These are phyloP conservation scores for Laspeyria flexula DNA, from an alignment of 2,888 invertebrate genomes.

Conservation along the genomic window DNA sequence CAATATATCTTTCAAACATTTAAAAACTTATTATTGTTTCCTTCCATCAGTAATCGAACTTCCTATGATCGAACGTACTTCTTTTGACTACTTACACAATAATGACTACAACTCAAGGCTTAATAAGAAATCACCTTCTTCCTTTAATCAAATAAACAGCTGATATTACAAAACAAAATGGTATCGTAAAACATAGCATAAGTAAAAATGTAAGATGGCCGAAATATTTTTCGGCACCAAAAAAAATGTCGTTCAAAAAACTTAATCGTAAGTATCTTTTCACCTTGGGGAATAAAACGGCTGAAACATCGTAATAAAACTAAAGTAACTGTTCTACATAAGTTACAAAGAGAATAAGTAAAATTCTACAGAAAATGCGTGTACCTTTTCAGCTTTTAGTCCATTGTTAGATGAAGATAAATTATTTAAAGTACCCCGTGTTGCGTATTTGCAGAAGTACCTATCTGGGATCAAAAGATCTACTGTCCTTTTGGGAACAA, in stretches of 20 bases:
- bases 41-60: conserved; percentile 29
- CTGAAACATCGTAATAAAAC: conserved; percentile 19
- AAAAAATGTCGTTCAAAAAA: no score
- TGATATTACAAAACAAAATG: neutral
- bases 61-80: conserved; percentile 6
- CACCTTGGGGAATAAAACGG: conserved; percentile 7
- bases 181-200: no score
- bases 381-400: conserved; percentile 3
- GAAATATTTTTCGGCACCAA: neutral
- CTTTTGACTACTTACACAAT: conserved; percentile 19
- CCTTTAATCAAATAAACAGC: neutral
- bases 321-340: conserved; percentile 13
- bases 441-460: neutral
- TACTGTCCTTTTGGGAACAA: neutral
- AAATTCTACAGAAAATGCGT: conserved; percentile 2
- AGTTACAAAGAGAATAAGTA: conserved; percentile 11
- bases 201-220: no score
- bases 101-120: conserved; percentile 19
- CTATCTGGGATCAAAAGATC: neutral
- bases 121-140: conserved; percentile 10
- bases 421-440: conserved; percentile 1
- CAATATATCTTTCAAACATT: conserved; percentile 11
- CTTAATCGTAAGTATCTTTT: no score
- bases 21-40: conserved; percentile 25
- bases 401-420: conserved; percentile 6